phyloP scores from a whole-genome alignment of 2,113 vertebrate genomes.

The Pipra filicauda region DNA sequence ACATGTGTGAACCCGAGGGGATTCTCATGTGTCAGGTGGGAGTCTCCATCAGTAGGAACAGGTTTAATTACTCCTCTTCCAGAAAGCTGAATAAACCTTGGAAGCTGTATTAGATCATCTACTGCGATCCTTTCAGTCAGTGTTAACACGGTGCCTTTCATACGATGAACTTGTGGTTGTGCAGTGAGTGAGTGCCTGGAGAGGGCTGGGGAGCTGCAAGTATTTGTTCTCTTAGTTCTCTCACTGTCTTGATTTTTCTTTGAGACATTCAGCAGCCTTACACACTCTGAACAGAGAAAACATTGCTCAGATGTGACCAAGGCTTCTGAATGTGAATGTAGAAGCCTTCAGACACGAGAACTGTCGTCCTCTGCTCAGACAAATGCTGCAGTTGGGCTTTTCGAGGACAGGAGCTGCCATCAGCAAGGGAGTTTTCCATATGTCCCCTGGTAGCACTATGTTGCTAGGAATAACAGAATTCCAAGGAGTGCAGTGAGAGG shows the following conservation, averaged over 20 bases:
- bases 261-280: background rate
- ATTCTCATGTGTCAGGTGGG: background rate
- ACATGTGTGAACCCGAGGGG: background rate
- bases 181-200: background rate
- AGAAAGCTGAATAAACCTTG: background rate
- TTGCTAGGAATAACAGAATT: background rate
- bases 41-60: background rate
- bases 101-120: background rate
- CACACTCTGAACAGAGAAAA: background rate
- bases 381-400: background rate
- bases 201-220: background rate
- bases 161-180: rapidly evolving
- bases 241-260: background rate
- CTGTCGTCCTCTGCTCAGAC: background rate
- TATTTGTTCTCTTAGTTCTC: background rate
- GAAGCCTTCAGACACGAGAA: background rate
- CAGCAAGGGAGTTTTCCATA: background rate
- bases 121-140: background rate
- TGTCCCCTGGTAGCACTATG: background rate
- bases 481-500: background rate
- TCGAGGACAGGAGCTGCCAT: background rate
- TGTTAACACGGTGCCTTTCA: background rate
- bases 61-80: background rate
- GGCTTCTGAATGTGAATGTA: background rate
- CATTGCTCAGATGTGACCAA: background rate